A percentile compares a stretch with the other conserved stretches of the same genome.
Conservation (phyloP, 2,113 vertebrate genomes). For the Steatornis caripensis region DNA sequence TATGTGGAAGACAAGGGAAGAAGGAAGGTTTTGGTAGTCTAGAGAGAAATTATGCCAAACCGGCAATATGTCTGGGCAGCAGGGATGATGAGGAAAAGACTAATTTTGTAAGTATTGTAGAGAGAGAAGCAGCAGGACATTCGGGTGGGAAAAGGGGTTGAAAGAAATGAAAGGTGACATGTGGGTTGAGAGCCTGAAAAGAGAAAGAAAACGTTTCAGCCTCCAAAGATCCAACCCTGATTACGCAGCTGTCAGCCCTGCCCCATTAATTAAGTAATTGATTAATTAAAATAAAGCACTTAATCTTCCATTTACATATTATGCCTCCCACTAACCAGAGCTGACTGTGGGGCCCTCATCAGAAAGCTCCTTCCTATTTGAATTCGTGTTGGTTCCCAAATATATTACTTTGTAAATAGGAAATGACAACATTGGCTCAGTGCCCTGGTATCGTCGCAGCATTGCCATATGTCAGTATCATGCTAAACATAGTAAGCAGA, state of each 20-base stretch:
- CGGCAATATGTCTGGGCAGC: neutral
- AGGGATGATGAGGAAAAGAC: neutral
- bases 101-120: neutral
- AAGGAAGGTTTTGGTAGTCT: neutral
- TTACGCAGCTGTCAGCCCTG: conserved; percentile 57
- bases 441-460: conserved; percentile 22
- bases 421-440: conserved; percentile 65
- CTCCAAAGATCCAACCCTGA: conserved; percentile 23
- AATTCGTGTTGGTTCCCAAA: conserved; percentile 54
- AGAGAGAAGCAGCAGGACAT: conserved; percentile 17
- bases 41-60: neutral
- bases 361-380: conserved; percentile 46
- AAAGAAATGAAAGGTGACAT: conserved; percentile 26
- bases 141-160: neutral
- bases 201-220: conserved; percentile 33
- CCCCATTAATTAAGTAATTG: conserved; percentile 67
- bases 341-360: neutral
- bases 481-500: conserved; percentile 63
- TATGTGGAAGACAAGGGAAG: neutral
- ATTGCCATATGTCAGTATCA: conserved; percentile 65
- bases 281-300: conserved; percentile 69
- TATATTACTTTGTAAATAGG: conserved; percentile 67
- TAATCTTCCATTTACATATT: conserved; percentile 65
- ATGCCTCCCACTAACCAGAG: conserved; percentile 10
- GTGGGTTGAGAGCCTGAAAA: conserved; percentile 12